These are phyloP conservation scores for Mico argentatus DNA, from an alignment of 2,797 vertebrate species.

Conservation along the genomic window DNA sequence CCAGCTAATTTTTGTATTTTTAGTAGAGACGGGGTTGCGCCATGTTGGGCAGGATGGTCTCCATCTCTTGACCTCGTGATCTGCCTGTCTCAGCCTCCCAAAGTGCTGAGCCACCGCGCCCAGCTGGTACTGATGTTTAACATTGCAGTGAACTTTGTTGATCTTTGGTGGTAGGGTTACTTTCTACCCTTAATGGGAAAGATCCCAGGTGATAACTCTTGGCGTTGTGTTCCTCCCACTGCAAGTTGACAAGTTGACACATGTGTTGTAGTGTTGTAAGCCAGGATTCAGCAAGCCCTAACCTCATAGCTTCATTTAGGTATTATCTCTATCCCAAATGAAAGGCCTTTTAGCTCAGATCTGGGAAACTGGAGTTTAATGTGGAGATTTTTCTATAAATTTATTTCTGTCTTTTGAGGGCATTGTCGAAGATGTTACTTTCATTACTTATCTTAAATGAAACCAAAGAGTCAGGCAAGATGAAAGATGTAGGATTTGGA, in stretches of 20 bases:
- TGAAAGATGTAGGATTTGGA: constrained; percentile 14
- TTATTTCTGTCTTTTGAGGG: constrained; percentile 11
- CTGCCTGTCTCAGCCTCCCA: too few relatives aligned
- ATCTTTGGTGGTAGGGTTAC: background rate
- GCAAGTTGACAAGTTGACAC: background rate
- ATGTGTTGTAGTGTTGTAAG: background rate
- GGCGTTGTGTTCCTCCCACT: background rate
- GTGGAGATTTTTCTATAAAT: constrained; percentile 17
- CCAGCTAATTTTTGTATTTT: too few relatives aligned
- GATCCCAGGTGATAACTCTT: background rate
- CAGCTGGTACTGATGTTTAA: background rate
- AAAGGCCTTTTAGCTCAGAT: background rate
- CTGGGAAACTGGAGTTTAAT: background rate
- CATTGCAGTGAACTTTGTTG: background rate
- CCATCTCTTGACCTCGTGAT: background rate
- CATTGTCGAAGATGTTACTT: constrained; percentile 2
- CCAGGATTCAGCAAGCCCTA: background rate
- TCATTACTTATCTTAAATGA: constrained; percentile 1
- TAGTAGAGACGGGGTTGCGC: too few relatives aligned
- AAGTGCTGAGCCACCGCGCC: too few relatives aligned
- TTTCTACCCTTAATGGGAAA: background rate
- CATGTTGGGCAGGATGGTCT: too few relatives aligned
- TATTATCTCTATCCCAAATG: background rate
- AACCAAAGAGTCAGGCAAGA: background rate
- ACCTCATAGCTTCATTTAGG: background rate